phyloP scores from a whole-genome alignment of 2,797 vertebrate species.

The Nyctalus aviator region DNA sequence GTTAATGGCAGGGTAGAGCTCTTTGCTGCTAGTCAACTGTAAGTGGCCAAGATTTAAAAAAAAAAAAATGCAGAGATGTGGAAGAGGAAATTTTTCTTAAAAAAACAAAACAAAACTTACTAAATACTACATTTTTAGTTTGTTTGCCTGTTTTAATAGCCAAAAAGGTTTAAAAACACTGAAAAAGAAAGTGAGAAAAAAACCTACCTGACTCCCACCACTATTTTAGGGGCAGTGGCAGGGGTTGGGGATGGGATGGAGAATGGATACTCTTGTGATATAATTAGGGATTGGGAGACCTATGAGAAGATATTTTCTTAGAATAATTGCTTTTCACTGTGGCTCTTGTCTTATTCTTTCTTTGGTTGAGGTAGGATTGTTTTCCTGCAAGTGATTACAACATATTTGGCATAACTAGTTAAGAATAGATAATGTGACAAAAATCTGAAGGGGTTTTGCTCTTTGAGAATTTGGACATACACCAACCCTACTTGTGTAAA shows the following conservation, averaged over 20 bases:
- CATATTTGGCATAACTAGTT: neutral
- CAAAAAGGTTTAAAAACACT: constrained; percentile 39
- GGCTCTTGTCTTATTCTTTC: neutral
- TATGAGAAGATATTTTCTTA: neutral
- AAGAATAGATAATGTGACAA: neutral
- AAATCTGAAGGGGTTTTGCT: neutral
- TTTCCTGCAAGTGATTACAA: neutral
- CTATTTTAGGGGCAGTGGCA: neutral
- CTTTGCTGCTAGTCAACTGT: constrained; percentile 89
- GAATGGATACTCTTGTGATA: neutral
- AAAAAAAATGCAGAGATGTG: constrained; percentile 11
- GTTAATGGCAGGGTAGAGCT: constrained; percentile 84
- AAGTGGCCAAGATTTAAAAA: constrained; percentile 86
- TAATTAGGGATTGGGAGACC: neutral
- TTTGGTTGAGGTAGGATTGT: neutral
- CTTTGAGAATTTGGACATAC: neutral
- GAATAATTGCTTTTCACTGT: neutral
- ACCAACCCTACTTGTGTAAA: neutral
- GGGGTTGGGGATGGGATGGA: neutral
- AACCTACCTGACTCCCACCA: neutral
- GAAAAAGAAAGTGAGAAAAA: constrained; percentile 8
- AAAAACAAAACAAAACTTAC: neutral
- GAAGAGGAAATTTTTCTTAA: constrained; percentile 69
- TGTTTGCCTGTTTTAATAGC: constrained; percentile 44
- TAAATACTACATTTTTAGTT: constrained; percentile 32